Evolutionary conservation across 2,888 invertebrate genomes (phyloP).

Genomic region (Parapristionchus giblindavisi): DNA sequence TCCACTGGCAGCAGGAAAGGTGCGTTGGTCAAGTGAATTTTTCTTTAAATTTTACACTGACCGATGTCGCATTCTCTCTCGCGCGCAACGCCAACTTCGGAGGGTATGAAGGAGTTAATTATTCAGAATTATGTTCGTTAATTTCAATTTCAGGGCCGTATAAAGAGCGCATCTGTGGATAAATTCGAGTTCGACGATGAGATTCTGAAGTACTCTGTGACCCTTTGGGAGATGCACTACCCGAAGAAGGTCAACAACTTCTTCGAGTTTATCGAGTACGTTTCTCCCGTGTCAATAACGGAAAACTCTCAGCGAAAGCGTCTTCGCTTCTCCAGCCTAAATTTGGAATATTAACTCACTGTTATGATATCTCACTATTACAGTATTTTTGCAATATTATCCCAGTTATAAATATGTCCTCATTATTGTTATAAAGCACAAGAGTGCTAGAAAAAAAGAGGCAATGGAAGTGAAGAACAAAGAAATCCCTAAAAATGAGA

Average conservation of each 20-base stretch:
- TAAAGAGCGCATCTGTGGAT: conserved; percentile 50
- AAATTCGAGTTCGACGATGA: conserved; percentile 56
- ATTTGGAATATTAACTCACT: too few relatives aligned
- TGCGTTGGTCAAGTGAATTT: not conserved
- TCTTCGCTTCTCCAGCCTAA: too few relatives aligned
- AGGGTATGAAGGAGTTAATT: not conserved
- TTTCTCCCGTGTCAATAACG: too few relatives aligned
- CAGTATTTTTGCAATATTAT: too few relatives aligned
- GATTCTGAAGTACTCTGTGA: conserved; percentile 51
- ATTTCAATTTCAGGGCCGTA: conserved; percentile 41
- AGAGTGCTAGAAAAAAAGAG: too few relatives aligned
- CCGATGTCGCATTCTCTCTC: not conserved
- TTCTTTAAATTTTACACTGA: not conserved
- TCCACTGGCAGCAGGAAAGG: conserved; percentile 54
- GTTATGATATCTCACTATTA: too few relatives aligned
- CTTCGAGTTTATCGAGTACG: conserved; percentile 60
- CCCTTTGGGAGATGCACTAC: conserved; percentile 55
- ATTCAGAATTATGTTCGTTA: not conserved
- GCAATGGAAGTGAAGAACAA: too few relatives aligned
- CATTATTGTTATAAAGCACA: too few relatives aligned
- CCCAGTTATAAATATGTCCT: too few relatives aligned
- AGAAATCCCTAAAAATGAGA: not conserved
- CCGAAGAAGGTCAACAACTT: conserved; percentile 54
- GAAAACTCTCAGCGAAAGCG: too few relatives aligned
- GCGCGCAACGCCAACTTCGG: not conserved